Evolutionary conservation across 2,797 vertebrate genomes (phyloP).

Genomic region (Sylvia borin): DNA sequence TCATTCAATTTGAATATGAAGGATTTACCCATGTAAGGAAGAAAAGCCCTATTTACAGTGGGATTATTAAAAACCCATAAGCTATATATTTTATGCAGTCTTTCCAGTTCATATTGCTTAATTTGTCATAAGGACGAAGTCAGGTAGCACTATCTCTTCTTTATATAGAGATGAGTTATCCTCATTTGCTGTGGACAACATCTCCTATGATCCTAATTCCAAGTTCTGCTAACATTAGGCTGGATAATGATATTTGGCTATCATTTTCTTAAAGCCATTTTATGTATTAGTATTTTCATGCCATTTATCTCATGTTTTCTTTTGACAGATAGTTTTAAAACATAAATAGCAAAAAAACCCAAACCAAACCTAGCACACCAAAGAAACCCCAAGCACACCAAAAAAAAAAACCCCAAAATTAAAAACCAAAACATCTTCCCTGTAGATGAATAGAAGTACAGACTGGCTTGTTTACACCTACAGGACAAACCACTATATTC

Average conservation of each 20-base stretch:
- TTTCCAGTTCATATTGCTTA: not conserved
- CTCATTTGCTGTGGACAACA: not conserved
- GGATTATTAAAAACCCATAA: not conserved
- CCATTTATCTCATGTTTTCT: not conserved
- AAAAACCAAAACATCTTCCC: not conserved
- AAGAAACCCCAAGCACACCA: no score
- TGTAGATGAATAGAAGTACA: not conserved
- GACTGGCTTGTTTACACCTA: not conserved
- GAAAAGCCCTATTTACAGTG: not conserved
- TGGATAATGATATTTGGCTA: not conserved
- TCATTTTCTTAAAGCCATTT: not conserved
- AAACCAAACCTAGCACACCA: no score
- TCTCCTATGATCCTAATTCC: not conserved
- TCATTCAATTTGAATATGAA: slow-evolving; percentile 32
- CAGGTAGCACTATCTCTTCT: not conserved
- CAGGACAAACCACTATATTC: not conserved
- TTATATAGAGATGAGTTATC: not conserved
- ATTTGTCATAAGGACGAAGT: not conserved
- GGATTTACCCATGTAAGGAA: not conserved
- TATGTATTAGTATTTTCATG: not conserved
- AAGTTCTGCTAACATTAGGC: not conserved
- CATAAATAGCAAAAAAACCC: not conserved
- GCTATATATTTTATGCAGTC: not conserved
- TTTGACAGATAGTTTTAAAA: not conserved
- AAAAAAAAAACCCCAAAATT: no score